These are phyloP conservation scores for Clunio marinus DNA, from an alignment of 2,888 invertebrate genomes.

Conservation along the genomic window DNA sequence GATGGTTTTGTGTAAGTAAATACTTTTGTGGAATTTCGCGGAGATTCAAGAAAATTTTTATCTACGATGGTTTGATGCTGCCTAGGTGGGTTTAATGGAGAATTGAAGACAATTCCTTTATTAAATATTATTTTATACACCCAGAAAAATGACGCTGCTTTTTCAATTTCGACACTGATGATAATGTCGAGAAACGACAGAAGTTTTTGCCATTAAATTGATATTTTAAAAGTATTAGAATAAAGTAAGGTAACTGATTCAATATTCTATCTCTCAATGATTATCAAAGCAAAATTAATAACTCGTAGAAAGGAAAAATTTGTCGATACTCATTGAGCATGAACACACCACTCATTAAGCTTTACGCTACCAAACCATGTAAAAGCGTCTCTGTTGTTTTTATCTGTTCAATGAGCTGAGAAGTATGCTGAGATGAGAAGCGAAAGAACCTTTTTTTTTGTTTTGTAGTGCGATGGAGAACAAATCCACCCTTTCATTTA, in stretches of 20 bases:
- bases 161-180: too few species aligned
- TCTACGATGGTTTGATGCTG: too few species aligned
- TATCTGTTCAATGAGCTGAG: neutral
- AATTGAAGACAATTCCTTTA: too few species aligned
- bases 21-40: too few species aligned
- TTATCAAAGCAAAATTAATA: conserved; percentile 37
- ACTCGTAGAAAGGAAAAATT: conserved; percentile 33
- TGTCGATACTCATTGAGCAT: conserved; percentile 37
- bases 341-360: conserved; percentile 37
- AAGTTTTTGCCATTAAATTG: too few species aligned
- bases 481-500: conserved; percentile 27
- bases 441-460: neutral
- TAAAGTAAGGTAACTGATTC: neutral
- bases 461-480: conserved; percentile 8
- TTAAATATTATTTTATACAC: too few species aligned
- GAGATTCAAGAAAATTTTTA: too few species aligned
- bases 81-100: too few species aligned
- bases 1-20: too few species aligned
- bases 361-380: neutral
- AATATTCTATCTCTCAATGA: conserved; percentile 29
- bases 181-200: too few species aligned
- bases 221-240: too few species aligned
- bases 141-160: too few species aligned
- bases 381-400: neutral
- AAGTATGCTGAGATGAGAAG: neutral